phyloP scores from a whole-genome alignment of 2,888 invertebrate species.

The Eulithis prunata region DNA sequence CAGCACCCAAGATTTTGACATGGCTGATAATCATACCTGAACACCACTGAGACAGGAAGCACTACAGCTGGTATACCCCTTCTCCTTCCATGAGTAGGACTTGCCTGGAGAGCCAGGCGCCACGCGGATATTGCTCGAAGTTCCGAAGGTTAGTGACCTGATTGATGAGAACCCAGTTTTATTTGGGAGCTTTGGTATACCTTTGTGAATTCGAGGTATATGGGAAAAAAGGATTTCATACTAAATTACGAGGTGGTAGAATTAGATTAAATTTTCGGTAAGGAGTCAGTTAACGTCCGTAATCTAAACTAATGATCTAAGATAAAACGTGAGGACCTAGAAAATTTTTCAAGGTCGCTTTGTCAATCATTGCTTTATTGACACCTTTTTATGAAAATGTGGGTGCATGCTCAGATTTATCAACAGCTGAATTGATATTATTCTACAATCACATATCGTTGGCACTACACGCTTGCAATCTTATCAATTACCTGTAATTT shows the following conservation, averaged over 20 bases:
- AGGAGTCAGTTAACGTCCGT: no score
- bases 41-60: constrained; percentile 96
- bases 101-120: constrained; percentile 90
- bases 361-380: no score
- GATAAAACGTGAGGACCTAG: no score
- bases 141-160: constrained; percentile 75
- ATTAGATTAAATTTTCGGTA: no score
- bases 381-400: no score
- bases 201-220: no score
- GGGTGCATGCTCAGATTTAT: neutral
- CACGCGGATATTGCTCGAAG: constrained; percentile 85
- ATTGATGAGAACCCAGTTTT: constrained; percentile 37
- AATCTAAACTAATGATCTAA: no score
- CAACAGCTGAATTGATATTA: constrained; percentile 32
- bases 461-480: constrained; percentile 17
- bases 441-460: neutral
- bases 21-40: constrained; percentile 68
- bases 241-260: no score
- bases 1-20: neutral
- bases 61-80: constrained; percentile 96
- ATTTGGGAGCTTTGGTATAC: no score
- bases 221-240: no score
- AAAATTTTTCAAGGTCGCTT: no score
- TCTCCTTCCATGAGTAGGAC: constrained; percentile 94
- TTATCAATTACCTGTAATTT: constrained; percentile 50